Percentiles rank a stretch among this genome's conserved stretches.
Conservation (phyloP, 2,888 invertebrate species). For the Ormyrus pomaceus region DNA sequence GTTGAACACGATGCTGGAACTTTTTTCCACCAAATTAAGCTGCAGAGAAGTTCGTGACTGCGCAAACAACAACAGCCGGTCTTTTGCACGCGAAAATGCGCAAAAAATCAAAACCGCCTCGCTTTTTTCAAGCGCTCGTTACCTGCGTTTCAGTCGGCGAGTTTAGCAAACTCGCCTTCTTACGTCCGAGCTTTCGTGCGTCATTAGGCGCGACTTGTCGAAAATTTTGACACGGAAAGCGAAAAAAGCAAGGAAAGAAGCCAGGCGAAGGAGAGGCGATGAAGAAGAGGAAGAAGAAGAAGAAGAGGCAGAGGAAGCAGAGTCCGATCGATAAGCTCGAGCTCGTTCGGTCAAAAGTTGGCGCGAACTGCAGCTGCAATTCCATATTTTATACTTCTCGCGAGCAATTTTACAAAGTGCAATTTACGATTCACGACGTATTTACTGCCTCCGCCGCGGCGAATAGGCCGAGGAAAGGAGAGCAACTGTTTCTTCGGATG, state of each 20-base stretch:
- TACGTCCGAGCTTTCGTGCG: background rate
- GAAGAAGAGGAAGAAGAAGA: background rate
- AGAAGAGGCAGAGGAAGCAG: background rate
- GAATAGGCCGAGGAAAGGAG: background rate
- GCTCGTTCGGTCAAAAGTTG: conserved; percentile 44
- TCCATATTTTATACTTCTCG: conserved; percentile 45
- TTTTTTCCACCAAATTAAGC: too few species aligned
- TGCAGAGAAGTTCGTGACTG: too few species aligned
- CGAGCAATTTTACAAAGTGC: conserved; percentile 51
- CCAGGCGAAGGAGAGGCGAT: background rate
- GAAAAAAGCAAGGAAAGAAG: background rate
- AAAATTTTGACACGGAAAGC: background rate
- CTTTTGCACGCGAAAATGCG: too few species aligned
- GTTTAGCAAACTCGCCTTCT: conserved; percentile 1
- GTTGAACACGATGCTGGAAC: too few species aligned
- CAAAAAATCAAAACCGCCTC: too few species aligned
- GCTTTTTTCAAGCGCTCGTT: too few species aligned
- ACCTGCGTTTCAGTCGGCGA: too few species aligned
- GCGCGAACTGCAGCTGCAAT: conserved; percentile 39
- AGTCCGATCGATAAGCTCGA: conserved; percentile 36
- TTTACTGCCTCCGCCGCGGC: conserved; percentile 16
- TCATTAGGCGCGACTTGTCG: conserved; percentile 8
- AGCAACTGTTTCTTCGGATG: conserved; percentile 11
- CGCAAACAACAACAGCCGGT: too few species aligned
- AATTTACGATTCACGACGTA: conserved; percentile 50